Evolutionary conservation across 2,888 invertebrate species (phyloP), one percentile per base, ranked within the genome.

Genomic region (Hydriomena furcata): DNA sequence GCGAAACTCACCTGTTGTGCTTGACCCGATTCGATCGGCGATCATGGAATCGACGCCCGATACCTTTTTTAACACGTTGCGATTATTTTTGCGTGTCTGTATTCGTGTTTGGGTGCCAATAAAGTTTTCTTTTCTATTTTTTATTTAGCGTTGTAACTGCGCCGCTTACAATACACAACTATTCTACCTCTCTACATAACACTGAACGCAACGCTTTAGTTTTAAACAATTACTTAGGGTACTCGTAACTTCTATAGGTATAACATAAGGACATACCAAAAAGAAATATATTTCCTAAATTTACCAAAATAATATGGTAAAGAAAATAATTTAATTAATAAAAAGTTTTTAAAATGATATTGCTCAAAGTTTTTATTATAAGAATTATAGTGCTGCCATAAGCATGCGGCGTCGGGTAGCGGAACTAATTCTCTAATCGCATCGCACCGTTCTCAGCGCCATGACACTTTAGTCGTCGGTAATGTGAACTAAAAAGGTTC

Each of bases 1-100:
- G 87, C 85, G 83, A 81, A 81, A 76, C 82, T 87, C 89, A 89
- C 89, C 89, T 88, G 89, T 89, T 89, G 89, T 86, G 88, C 88
- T 88, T 89, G 89, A 89, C 89, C 89, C 85, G 82, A 74, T 89
- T 86, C 82, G 82, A 89, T 86, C 82, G 81, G 43, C 58, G 84
- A 83, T 84, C 85, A 86, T 81, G 82, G 87, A 88, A 88, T 85
- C 81, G 85, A 82, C 81, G 74, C 80, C 76, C 75, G 73, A 78
- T 82, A 75, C 76, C 76, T 79, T 78, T 81, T 80, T 78, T 66
- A 64, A 70, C 68, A 59, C 52, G 63, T 36, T 61, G 55, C 59
- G 57, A 68, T 65, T 66, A 63, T 65, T 69, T 68, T 66, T 64
- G 47, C 55, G 52, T 40, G 49, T 52, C 52, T 61, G 45, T 43